A percentile compares a stretch with the other conserved stretches of the same genome.
phyloP scores from a whole-genome alignment of 1,140 invertebrate species.

The Chionoecetes opilio region DNA sequence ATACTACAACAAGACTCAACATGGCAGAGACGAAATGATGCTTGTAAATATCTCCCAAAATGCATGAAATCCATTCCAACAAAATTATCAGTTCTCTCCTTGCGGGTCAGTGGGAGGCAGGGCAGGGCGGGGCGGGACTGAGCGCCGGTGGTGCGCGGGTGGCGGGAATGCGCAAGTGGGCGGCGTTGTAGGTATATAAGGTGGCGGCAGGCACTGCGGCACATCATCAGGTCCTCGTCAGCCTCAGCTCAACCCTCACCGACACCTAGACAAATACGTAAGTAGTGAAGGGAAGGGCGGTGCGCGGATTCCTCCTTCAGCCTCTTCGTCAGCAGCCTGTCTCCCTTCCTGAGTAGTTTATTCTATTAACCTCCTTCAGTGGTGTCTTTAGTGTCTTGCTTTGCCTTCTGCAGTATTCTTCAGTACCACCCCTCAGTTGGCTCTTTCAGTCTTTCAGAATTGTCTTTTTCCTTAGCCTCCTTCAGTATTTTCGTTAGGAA shows the following conservation, averaged over 20 bases:
- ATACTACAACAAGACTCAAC: too few relatives aligned
- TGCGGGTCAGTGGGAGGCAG: too few relatives aligned
- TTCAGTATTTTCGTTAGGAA: too few relatives aligned
- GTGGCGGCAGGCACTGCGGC: not conserved
- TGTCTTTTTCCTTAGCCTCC: not conserved
- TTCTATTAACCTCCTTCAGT: not conserved
- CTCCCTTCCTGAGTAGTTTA: too few relatives aligned
- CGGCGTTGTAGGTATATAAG: not conserved
- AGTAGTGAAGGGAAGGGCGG: too few relatives aligned
- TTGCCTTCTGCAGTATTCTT: not conserved
- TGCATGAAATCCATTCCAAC: too few relatives aligned
- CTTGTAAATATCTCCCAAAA: too few relatives aligned
- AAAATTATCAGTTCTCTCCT: too few relatives aligned
- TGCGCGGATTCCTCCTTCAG: not conserved
- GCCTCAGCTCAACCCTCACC: not conserved
- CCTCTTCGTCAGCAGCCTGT: too few relatives aligned
- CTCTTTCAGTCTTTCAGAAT: not conserved
- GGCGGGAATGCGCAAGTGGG: constrained; percentile 20
- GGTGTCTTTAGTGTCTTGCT: not conserved
- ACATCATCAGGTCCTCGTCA: not conserved
- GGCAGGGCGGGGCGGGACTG: not conserved
- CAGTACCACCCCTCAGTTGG: not conserved
- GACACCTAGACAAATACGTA: not conserved
- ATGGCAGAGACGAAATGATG: too few relatives aligned
- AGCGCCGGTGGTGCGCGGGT: too few relatives aligned